These are phyloP conservation scores for Megalops cyprinoides DNA, from an alignment of 2,797 vertebrate genomes.

Conservation along the genomic window DNA sequence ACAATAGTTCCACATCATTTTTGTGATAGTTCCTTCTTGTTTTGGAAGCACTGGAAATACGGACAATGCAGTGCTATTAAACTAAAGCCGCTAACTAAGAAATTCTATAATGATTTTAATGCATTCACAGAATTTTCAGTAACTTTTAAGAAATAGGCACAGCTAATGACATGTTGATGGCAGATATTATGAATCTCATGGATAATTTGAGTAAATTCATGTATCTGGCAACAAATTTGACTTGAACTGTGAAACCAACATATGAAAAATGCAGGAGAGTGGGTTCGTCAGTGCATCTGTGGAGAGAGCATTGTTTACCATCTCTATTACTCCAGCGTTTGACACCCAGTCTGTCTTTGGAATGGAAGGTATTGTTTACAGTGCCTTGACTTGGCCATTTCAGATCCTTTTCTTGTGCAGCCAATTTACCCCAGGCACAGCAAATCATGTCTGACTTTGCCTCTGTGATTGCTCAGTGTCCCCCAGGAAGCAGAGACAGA, in stretches of 20 bases:
- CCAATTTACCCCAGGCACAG: slow-evolving; percentile 22
- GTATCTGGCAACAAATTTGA: not conserved
- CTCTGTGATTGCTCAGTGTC: not conserved
- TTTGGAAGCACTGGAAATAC: no score
- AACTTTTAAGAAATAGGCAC: no score
- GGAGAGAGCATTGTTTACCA: not conserved
- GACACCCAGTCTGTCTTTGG: not conserved
- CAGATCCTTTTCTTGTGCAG: slow-evolving; percentile 3
- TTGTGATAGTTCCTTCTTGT: no score
- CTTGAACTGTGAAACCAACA: not conserved
- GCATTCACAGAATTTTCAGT: no score
- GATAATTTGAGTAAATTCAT: no score
- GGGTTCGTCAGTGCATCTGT: not conserved
- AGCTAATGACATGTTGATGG: no score
- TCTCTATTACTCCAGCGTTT: slow-evolving; percentile 20
- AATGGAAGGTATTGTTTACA: slow-evolving; percentile 12
- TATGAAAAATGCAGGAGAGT: not conserved
- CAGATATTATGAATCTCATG: no score
- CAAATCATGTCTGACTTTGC: slow-evolving; percentile 16
- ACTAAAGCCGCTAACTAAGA: no score
- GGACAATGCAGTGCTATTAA: no score
- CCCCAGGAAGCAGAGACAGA: slow-evolving; percentile 5
- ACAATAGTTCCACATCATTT: no score
- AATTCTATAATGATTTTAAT: no score
- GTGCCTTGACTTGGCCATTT: slow-evolving; percentile 1